A percentile compares a stretch with the other conserved stretches of the same genome.
Evolutionary conservation across 2,797 vertebrate species (phyloP).

Genomic region (Tympanoctomys barrerae): DNA sequence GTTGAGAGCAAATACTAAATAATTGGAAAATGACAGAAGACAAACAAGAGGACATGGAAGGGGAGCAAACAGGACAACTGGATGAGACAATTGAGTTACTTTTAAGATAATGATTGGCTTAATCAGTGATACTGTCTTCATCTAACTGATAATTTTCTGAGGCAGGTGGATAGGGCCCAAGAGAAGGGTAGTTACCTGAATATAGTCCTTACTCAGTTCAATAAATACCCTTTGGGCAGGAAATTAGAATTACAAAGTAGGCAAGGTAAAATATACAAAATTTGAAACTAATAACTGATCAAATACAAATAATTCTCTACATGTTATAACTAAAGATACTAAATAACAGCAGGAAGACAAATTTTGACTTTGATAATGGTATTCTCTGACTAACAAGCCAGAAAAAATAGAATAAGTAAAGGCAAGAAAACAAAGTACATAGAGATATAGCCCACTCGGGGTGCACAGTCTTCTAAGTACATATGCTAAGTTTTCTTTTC

Average conservation of each 20-base stretch:
- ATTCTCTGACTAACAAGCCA: neutral
- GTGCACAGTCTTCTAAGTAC: neutral
- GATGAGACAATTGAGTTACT: neutral
- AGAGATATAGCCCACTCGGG: neutral
- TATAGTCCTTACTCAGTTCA: conserved; percentile 8
- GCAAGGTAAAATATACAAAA: conserved; percentile 15
- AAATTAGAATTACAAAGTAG: conserved; percentile 28
- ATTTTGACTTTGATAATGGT: conserved; percentile 27
- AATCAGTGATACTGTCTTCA: neutral
- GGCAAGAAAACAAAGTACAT: neutral
- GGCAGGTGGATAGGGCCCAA: neutral
- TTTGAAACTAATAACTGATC: conserved; percentile 13
- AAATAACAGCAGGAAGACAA: neutral
- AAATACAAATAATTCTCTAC: neutral
- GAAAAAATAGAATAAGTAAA: conserved; percentile 20
- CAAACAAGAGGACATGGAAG: neutral
- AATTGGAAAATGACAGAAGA: neutral
- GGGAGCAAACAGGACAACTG: neutral
- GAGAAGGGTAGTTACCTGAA: neutral
- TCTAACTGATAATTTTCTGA: neutral
- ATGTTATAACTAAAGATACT: neutral
- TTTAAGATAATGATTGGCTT: neutral
- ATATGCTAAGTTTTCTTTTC: neutral
- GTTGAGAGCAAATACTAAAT: neutral
- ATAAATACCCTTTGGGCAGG: neutral